Percentiles rank a stretch among this genome's conserved stretches.
Conservation (phyloP, 2,888 invertebrate genomes). For the Lucinisca nassula region DNA sequence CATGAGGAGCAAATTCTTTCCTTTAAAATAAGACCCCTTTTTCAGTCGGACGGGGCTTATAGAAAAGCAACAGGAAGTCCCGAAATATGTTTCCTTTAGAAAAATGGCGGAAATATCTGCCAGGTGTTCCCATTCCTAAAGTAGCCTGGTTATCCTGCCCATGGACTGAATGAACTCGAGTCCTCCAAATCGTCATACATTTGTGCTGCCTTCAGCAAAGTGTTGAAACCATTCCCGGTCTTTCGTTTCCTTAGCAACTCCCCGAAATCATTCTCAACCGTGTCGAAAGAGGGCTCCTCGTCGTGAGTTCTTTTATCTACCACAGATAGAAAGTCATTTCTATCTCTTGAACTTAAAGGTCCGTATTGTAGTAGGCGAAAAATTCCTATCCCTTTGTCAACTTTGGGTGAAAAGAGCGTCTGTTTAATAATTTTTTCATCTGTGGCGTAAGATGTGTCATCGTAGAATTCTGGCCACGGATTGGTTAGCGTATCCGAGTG, state of each 20-base stretch:
- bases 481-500: too few relatives aligned
- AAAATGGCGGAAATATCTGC: too few relatives aligned
- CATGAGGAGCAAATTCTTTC: too few relatives aligned
- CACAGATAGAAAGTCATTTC: background rate
- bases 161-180: background rate
- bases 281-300: background rate
- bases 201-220: background rate
- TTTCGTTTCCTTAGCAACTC: background rate
- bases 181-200: background rate
- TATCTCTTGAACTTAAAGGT: background rate
- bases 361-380: background rate
- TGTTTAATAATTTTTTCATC: background rate
- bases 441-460: background rate
- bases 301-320: background rate
- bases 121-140: too few relatives aligned
- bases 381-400: too few relatives aligned
- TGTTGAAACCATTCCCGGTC: background rate
- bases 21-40: too few relatives aligned
- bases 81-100: too few relatives aligned
- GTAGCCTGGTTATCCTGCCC: slow-evolving; percentile 4
- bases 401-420: too few relatives aligned
- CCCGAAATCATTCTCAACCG: background rate
- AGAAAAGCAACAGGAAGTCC: too few relatives aligned
- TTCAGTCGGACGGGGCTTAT: too few relatives aligned
- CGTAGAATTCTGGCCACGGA: background rate